phyloP scores from a whole-genome alignment of 2,888 invertebrate species.

The Brachypterus glaber region DNA sequence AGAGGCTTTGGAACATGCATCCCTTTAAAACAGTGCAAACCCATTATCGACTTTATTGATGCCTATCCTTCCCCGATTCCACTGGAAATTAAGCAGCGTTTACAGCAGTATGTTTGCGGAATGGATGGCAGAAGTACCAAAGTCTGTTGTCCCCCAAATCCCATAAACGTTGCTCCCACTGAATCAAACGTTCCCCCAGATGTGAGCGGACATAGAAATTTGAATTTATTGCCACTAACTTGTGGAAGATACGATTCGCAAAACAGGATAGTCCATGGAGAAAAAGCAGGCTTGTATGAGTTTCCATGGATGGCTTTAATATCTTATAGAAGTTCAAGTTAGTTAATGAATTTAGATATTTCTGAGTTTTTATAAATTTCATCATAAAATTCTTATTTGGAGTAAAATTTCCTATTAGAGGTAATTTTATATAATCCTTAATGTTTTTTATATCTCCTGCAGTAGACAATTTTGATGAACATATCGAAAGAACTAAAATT shows the following conservation, averaged over 20 bases:
- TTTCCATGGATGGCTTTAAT: slow-evolving; percentile 71
- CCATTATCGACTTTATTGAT: slow-evolving; percentile 22
- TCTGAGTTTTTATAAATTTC: too few relatives aligned
- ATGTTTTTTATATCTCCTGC: too few relatives aligned
- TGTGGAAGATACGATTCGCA: slow-evolving; percentile 49
- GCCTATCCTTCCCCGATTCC: slow-evolving; percentile 22
- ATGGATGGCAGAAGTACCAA: slow-evolving; percentile 37
- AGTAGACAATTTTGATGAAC: too few relatives aligned
- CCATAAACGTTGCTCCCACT: background rate
- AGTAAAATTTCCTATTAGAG: too few relatives aligned
- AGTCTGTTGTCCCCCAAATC: too few relatives aligned
- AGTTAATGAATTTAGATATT: too few relatives aligned
- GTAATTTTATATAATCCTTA: too few relatives aligned
- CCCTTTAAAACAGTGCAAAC: slow-evolving; percentile 26
- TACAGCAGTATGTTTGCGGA: slow-evolving; percentile 35
- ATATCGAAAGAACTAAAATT: too few relatives aligned
- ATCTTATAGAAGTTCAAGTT: slow-evolving; percentile 46
- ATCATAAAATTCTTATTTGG: too few relatives aligned
- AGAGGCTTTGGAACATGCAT: slow-evolving; percentile 36
- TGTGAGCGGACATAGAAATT: slow-evolving; percentile 35
- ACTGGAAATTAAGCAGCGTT: slow-evolving; percentile 12
- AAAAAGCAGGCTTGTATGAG: slow-evolving; percentile 50
- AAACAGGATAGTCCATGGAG: slow-evolving; percentile 51
- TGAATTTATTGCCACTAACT: slow-evolving; percentile 34
- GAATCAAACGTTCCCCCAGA: slow-evolving; percentile 33